Evolutionary conservation across 2,888 invertebrate species (phyloP), one percentile per base, ranked within the genome.

Genomic region (Linnaemya vulpina): DNA sequence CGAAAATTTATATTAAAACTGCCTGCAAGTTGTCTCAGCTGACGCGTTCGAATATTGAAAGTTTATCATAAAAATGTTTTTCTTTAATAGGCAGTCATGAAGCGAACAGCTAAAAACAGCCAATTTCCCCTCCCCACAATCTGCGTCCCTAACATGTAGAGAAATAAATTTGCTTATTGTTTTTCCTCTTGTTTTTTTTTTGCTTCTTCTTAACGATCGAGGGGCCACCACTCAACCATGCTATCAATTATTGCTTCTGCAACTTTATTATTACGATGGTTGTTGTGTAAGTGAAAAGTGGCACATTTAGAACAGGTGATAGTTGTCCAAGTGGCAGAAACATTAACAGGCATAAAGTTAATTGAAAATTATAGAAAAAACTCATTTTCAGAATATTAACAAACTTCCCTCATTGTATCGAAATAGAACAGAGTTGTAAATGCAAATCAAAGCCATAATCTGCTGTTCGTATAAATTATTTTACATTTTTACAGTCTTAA

Each of bases 11-110:
- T 55, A 25, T 20, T 17, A 71, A 30, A 58, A 80, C 65, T 55
- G 58, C 75, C 71, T 76, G 65, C 75, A 83, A 70, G 46, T 63
- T 70, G 55, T 62, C 60, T 58, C 13, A 71, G 62, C 43, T 43
- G 76, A n/a, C 30, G 55, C 11, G 22, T 46, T 35, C 60, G 25
- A 40, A 60, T 20, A 58, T 46, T 40, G 55, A 49, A 60, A 60
- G 60, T 49, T 55, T 40, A 60, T 60, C 58, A 81, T 40, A 17
- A 63, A 43, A 60, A 65, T 63, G 20, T n/a, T 11, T 71, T 25
- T 38, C 3, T n/a, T 65, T 30, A 11, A 40, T 25, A 22, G 15
- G 20, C n/a, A 20, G 11, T 1, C 53, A 53, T 43, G 2, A 65
- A 25, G 30, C 53, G 7, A 53, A 10, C 63, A 38, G 38, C n/a